Conservation (phyloP, 2,888 invertebrate genomes). For the Ophion costatus region DNA sequence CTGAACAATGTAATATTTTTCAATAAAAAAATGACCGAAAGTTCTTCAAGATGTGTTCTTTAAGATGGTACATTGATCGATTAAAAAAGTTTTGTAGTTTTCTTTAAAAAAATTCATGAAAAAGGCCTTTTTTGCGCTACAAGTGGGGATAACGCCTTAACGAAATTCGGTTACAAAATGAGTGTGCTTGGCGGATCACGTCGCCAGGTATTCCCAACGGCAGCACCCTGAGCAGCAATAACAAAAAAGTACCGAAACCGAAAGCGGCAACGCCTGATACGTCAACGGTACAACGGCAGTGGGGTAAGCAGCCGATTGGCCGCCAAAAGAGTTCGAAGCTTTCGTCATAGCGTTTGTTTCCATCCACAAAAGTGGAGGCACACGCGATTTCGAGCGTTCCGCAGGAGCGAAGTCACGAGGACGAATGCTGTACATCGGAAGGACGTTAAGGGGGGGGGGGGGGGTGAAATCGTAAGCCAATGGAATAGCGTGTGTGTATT, state of each 20-base stretch:
- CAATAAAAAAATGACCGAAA: no score
- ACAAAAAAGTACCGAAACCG: background rate
- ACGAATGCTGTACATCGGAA: slow-evolving; percentile 62
- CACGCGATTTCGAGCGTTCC: background rate
- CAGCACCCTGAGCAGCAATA: background rate
- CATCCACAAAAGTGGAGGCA: background rate
- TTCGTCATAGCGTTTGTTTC: background rate
- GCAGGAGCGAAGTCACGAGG: slow-evolving; percentile 1
- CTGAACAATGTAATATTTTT: no score
- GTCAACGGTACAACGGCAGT: background rate
- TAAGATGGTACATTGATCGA: no score
- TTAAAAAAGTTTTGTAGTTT: no score
- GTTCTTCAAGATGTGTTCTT: no score
- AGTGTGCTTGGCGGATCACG: background rate
- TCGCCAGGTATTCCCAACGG: background rate
- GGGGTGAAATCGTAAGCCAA: slow-evolving; percentile 76
- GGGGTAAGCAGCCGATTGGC: background rate
- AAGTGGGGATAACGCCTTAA: no score
- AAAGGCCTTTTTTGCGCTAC: no score
- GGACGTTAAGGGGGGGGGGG: slow-evolving; percentile 66
- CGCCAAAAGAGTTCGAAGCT: background rate
- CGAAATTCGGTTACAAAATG: background rate
- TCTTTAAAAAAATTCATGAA: no score
- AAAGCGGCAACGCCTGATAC: background rate
- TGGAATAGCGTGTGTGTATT: slow-evolving; percentile 80